phyloP scores from a whole-genome alignment of 2,888 invertebrate species.

The Cataglyphis livida region DNA sequence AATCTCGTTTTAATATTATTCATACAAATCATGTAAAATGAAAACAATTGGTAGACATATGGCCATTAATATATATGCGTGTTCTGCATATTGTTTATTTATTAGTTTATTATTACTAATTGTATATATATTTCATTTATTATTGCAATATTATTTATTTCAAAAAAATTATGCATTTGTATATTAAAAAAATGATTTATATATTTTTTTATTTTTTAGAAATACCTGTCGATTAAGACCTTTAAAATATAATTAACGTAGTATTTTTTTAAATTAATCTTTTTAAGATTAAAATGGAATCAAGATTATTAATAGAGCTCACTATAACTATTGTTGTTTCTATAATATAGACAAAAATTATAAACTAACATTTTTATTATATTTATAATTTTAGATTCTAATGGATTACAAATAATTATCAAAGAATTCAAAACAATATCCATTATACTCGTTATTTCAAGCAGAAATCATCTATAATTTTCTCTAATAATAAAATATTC shows the following conservation, averaged over 20 bases:
- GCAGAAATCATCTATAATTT: neutral
- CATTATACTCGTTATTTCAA: neutral
- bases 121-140: neutral
- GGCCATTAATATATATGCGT: neutral
- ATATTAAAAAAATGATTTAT: constrained; percentile 42
- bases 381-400: neutral
- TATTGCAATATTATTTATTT: neutral
- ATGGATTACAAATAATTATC: neutral
- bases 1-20: neutral
- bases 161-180: neutral
- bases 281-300: neutral
- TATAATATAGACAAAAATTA: neutral
- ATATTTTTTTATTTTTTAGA: constrained; percentile 34
- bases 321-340: neutral
- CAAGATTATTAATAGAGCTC: neutral
- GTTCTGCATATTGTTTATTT: neutral
- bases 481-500: neutral
- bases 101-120: constrained; percentile 6
- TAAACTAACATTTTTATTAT: neutral
- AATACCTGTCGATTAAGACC: constrained; percentile 44
- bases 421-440: neutral
- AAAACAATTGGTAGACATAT: neutral
- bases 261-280: neutral
- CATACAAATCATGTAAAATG: neutral
- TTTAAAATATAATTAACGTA: constrained; percentile 12